phyloP scores from a whole-genome alignment of 2,888 invertebrate genomes.

The Apantesis nais region DNA sequence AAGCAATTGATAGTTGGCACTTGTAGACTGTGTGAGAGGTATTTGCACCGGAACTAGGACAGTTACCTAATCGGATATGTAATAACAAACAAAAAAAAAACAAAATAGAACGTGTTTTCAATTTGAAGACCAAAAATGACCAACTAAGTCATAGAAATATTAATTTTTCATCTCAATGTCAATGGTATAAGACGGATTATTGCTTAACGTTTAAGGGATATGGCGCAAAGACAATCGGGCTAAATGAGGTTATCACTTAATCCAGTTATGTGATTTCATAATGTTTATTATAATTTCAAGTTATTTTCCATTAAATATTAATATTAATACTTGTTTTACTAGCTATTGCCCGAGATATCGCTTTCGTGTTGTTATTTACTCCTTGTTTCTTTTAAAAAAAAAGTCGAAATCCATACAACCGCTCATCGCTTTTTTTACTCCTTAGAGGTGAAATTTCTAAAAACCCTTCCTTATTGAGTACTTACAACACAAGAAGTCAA shows the following conservation, averaged over 20 bases:
- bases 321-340: background rate
- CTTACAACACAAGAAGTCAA: background rate
- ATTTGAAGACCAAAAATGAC: constrained; percentile 13
- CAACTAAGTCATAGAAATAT: background rate
- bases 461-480: too few species aligned
- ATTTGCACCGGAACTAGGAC: constrained; percentile 51
- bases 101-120: constrained; percentile 26
- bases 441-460: too few species aligned
- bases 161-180: background rate
- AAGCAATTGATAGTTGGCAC: background rate
- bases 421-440: background rate
- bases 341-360: background rate
- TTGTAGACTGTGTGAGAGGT: constrained; percentile 43
- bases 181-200: background rate
- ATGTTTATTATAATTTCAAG: background rate
- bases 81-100: constrained; percentile 49
- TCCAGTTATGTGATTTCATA: background rate
- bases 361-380: background rate
- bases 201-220: background rate
- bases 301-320: background rate
- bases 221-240: background rate
- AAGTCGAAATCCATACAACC: background rate
- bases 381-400: background rate
- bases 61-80: constrained; percentile 57
- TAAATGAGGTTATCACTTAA: constrained; percentile 2